Percentiles rank a stretch among this genome's conserved stretches.
Conservation (phyloP, 2,888 invertebrate species). For the Ethmia dodecea region DNA sequence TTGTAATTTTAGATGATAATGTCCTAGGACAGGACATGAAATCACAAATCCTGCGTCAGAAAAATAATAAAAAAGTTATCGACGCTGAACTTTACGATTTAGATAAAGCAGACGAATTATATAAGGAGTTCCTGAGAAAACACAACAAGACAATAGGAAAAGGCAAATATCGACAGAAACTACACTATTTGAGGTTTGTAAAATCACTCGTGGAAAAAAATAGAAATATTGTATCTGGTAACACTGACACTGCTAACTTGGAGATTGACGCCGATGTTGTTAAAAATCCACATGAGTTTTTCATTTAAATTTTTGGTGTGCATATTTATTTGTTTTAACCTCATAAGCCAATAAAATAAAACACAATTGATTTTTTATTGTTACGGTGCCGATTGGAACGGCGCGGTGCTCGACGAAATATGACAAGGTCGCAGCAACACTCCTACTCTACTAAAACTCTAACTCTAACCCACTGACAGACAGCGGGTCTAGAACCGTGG, state of each 20-base stretch:
- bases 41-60: neutral
- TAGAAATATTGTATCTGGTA: slow-evolving; percentile 28
- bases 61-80: slow-evolving; percentile 23
- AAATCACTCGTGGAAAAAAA: slow-evolving; percentile 46
- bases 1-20: too few relatives aligned
- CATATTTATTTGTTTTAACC: too few relatives aligned
- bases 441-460: too few relatives aligned
- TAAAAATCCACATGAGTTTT: slow-evolving; percentile 20
- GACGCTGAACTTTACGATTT: slow-evolving; percentile 23
- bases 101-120: slow-evolving; percentile 32
- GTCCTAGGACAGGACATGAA: neutral
- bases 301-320: neutral
- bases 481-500: too few relatives aligned
- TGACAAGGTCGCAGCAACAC: too few relatives aligned
- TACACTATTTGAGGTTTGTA: slow-evolving; percentile 43
- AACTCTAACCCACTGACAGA: too few relatives aligned
- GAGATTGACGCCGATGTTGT: slow-evolving; percentile 35
- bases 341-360: too few relatives aligned
- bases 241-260: slow-evolving; percentile 16
- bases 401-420: too few relatives aligned
- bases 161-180: slow-evolving; percentile 17
- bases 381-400: too few relatives aligned
- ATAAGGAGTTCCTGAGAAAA: slow-evolving; percentile 25
- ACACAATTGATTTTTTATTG: too few relatives aligned
- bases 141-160: slow-evolving; percentile 25